A percentile compares a stretch with the other conserved stretches of the same genome.
Evolutionary conservation across 2,113 vertebrate genomes (phyloP).

Genomic region (Verasper variegatus): DNA sequence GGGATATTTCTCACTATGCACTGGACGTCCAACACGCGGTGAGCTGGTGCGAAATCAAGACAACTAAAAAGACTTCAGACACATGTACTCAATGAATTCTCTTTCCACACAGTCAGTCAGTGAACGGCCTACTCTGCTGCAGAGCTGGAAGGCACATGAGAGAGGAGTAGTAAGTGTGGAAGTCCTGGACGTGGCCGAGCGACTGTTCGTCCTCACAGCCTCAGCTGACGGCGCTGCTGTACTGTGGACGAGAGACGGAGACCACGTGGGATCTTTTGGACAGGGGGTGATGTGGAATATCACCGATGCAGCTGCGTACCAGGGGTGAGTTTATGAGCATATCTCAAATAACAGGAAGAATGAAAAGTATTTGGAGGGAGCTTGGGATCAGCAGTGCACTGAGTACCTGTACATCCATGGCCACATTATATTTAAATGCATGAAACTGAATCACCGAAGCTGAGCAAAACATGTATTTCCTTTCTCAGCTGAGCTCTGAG

Average conservation of each 20-base stretch:
- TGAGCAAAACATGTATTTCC: not conserved
- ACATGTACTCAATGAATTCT: not conserved
- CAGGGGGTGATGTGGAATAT: conserved; percentile 68
- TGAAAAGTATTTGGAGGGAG: not conserved
- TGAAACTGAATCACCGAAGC: too few relatives aligned
- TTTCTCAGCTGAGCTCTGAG: not conserved
- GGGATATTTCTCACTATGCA: conserved; percentile 72
- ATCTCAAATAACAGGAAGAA: not conserved
- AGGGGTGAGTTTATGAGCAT: conserved; percentile 18
- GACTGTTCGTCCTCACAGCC: conserved; percentile 55
- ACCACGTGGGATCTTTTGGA: conserved; percentile 64
- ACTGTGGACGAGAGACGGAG: conserved; percentile 65
- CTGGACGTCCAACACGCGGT: conserved; percentile 46
- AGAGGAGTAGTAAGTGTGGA: conserved; percentile 48
- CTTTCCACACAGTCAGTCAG: conserved; percentile 29
- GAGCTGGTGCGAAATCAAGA: conserved; percentile 1
- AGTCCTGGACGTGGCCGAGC: conserved; percentile 47
- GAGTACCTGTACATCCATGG: not conserved
- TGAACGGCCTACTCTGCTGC: conserved; percentile 53
- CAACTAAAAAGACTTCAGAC: not conserved
- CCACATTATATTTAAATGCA: too few relatives aligned
- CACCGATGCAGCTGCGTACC: conserved; percentile 44
- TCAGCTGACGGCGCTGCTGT: conserved; percentile 63
- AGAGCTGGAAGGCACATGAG: conserved; percentile 65
- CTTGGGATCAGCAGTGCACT: not conserved